Percentiles rank a stretch among this genome's conserved stretches.
Conservation (phyloP, 2,797 vertebrate genomes). For the Forpus xanthops region DNA sequence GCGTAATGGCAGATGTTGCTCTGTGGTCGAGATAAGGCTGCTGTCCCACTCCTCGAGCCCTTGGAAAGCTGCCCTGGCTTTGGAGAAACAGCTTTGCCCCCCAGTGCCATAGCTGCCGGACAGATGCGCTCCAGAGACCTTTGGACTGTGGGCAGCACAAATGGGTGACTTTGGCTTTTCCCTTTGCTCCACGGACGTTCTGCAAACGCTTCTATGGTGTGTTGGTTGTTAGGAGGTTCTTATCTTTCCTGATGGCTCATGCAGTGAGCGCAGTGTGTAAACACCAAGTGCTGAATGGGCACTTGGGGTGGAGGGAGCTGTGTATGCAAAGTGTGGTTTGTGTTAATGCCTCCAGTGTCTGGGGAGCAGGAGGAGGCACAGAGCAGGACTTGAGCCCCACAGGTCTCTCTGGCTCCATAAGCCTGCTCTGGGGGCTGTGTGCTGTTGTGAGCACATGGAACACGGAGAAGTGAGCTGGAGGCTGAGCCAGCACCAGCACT, state of each 20-base stretch:
- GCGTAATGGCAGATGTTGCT: neutral
- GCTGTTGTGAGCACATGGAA: neutral
- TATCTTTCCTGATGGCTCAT: accelerated
- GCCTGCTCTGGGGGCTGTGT: accelerated
- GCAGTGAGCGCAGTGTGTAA: accelerated
- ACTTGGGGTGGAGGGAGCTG: neutral
- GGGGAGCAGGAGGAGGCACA: neutral
- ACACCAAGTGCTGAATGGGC: accelerated
- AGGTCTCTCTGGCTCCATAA: accelerated
- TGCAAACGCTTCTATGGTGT: accelerated
- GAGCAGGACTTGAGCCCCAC: accelerated
- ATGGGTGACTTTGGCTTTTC: accelerated
- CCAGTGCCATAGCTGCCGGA: accelerated
- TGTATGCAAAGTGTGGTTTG: neutral
- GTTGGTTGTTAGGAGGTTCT: accelerated
- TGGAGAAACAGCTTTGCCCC: neutral
- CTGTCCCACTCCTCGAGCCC: neutral
- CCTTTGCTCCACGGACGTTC: accelerated
- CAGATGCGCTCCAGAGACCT: neutral
- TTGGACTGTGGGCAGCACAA: accelerated
- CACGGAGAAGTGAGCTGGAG: no score
- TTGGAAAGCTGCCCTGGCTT: neutral
- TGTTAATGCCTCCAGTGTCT: accelerated
- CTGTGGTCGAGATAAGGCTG: slow-evolving; percentile 27
- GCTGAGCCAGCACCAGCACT: neutral